A percentile compares a stretch with the other conserved stretches of the same genome.
phyloP scores from a whole-genome alignment of 2,888 invertebrate genomes.

The Pollenia angustigena region DNA sequence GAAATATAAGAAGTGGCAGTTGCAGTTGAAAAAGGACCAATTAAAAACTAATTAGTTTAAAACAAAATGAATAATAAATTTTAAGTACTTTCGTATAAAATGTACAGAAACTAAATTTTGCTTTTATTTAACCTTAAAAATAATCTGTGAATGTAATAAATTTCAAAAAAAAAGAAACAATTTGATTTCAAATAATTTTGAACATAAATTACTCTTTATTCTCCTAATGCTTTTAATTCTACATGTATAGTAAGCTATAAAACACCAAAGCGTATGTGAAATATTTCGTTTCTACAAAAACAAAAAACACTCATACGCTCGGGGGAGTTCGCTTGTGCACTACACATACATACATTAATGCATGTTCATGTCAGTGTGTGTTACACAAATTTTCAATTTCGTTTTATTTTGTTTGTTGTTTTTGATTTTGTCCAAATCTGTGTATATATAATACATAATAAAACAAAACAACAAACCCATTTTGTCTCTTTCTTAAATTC shows the following conservation, averaged over 20 bases:
- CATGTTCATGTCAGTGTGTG: background rate
- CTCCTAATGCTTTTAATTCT: no score
- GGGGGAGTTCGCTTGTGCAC: slow-evolving; percentile 23
- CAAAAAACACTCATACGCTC: slow-evolving; percentile 46
- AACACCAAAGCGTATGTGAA: slow-evolving; percentile 28
- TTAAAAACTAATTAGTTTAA: slow-evolving; percentile 62
- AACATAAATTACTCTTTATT: slow-evolving; percentile 13
- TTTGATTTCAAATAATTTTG: background rate
- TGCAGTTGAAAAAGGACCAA: slow-evolving; percentile 29
- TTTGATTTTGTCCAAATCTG: slow-evolving; percentile 25
- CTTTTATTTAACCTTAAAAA: background rate
- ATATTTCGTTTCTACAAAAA: background rate
- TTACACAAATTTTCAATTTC: slow-evolving; percentile 8
- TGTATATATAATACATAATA: background rate
- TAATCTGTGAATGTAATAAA: background rate
- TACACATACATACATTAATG: background rate
- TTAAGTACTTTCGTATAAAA: background rate
- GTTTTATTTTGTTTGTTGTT: background rate
- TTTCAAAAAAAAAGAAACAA: background rate
- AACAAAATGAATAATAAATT: slow-evolving; percentile 16
- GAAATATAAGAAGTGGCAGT: slow-evolving; percentile 10
- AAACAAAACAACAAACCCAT: background rate
- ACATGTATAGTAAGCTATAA: background rate
- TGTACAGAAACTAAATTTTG: background rate
- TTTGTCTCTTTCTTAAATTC: background rate